Evolutionary conservation across 2,888 invertebrate genomes (phyloP).

Genomic region (Ommatoiulus sabulosus): DNA sequence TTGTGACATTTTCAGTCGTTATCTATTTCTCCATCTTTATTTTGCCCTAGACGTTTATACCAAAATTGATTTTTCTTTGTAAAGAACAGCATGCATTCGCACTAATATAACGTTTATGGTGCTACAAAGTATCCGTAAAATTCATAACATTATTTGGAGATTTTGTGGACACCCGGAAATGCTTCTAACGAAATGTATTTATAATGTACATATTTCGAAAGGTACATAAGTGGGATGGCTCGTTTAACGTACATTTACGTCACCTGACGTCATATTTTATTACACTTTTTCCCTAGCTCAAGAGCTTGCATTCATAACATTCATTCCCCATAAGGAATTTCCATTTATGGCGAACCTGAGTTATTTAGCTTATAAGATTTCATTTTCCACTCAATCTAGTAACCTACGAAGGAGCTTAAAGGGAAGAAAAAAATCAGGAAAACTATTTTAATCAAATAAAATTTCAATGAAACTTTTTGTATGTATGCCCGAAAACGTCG

Average conservation of each 20-base stretch:
- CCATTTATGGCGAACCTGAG: neutral
- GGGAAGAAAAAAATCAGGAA: neutral
- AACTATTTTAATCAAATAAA: conserved; percentile 40
- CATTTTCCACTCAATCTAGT: conserved; percentile 27
- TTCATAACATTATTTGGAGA: no score
- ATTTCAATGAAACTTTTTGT: conserved; percentile 28
- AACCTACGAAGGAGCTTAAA: neutral
- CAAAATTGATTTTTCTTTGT: no score
- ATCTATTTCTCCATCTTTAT: no score
- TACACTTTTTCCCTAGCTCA: neutral
- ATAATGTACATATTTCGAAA: no score
- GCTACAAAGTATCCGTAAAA: no score
- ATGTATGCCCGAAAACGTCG: neutral
- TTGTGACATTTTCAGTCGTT: no score
- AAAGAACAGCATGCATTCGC: no score
- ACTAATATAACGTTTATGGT: no score
- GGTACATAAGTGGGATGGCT: no score
- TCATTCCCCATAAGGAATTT: conserved; percentile 23
- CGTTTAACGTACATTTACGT: neutral
- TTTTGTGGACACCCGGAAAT: no score
- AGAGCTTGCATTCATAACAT: neutral
- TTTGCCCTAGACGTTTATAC: no score
- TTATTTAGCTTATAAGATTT: conserved; percentile 43
- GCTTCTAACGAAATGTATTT: no score
- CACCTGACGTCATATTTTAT: neutral